These are phyloP conservation scores for Nasonia longicornis DNA, from an alignment of 1,140 invertebrate genomes.

Conservation along the genomic window DNA sequence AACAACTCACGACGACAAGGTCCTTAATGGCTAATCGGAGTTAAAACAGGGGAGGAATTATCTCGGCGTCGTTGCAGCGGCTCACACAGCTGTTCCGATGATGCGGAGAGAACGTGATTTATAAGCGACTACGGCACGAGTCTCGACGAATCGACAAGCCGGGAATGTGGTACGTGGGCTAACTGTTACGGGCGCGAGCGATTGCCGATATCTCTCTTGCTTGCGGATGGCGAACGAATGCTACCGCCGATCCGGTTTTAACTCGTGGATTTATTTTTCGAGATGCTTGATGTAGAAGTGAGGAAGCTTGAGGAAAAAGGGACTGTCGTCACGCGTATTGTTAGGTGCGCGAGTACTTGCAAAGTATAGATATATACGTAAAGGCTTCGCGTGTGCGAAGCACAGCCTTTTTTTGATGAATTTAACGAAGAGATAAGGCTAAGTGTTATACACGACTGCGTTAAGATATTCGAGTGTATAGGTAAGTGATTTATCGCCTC, in stretches of 20 bases:
- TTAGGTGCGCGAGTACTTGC: too few species aligned
- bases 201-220: not conserved
- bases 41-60: conserved; percentile 1
- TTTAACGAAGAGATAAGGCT: not conserved
- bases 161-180: conserved; percentile 6
- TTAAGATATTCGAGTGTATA: too few species aligned
- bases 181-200: not conserved
- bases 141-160: not conserved
- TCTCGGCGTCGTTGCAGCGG: conserved; percentile 2
- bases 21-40: conserved; percentile 31
- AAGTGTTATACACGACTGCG: not conserved
- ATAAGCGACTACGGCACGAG: not conserved
- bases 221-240: not conserved
- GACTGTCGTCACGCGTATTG: too few species aligned
- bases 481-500: too few species aligned
- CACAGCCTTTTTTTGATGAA: too few species aligned
- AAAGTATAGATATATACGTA: too few species aligned
- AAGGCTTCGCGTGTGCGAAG: too few species aligned
- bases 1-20: conserved; percentile 8
- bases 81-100: not conserved
- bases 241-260: not conserved
- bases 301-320: too few species aligned
- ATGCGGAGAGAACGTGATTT: not conserved
- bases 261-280: not conserved
- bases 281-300: too few species aligned